These are phyloP conservation scores for Drosophila kepulauana DNA, from an alignment of 1,140 invertebrate genomes.

Conservation along the genomic window DNA sequence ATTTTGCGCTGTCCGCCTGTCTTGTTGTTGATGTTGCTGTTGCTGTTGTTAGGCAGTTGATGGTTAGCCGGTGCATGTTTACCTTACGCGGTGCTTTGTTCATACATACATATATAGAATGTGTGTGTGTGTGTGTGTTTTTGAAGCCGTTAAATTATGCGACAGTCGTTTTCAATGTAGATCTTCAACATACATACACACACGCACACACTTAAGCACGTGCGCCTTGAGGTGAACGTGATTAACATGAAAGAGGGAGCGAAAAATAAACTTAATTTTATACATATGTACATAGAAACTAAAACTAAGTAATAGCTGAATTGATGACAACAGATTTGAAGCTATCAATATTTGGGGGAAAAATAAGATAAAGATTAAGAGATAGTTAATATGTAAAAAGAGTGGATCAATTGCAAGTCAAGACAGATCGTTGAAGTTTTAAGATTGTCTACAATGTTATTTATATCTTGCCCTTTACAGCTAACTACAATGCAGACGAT, in stretches of 20 bases:
- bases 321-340: slow-evolving; percentile 7
- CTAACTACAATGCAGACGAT: slow-evolving; percentile 84
- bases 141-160: slow-evolving; percentile 37
- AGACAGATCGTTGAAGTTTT: not conserved
- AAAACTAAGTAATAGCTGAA: slow-evolving; percentile 6
- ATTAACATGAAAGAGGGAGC: slow-evolving; percentile 54
- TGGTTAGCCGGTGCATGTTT: slow-evolving; percentile 44
- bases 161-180: slow-evolving; percentile 43
- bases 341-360: not conserved
- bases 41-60: slow-evolving; percentile 41
- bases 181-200: slow-evolving; percentile 47
- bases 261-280: slow-evolving; percentile 5
- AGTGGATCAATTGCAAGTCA: not conserved
- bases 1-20: not conserved
- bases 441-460: not conserved
- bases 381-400: not conserved
- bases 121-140: slow-evolving; percentile 10
- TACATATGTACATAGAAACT: slow-evolving; percentile 23
- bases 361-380: not conserved
- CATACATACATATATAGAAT: slow-evolving; percentile 13
- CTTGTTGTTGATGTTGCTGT: not conserved
- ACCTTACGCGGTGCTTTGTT: slow-evolving; percentile 28
- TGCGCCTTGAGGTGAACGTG: slow-evolving; percentile 52
- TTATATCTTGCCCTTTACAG: slow-evolving; percentile 36
- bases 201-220: slow-evolving; percentile 32